phyloP scores from a whole-genome alignment of 2,113 vertebrate species.

The Limanda limanda region DNA sequence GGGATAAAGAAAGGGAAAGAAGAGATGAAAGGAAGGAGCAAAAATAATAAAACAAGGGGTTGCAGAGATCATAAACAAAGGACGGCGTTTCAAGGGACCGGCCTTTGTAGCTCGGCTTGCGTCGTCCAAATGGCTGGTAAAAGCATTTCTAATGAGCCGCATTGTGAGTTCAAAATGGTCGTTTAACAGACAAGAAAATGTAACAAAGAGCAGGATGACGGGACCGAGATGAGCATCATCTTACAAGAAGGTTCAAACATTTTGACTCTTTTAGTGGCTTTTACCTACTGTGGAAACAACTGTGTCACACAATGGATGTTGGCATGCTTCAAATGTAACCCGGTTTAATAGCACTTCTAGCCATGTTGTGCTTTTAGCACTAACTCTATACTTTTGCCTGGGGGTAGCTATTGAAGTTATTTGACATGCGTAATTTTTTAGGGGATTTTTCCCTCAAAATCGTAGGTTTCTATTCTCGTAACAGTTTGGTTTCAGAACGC shows the following conservation, averaged over 20 bases:
- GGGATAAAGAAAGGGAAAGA: constrained; percentile 35
- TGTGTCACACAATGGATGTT: neutral
- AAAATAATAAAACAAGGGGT: constrained; percentile 49
- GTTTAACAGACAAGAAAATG: constrained; percentile 43
- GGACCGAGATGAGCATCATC: neutral
- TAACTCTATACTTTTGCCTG: neutral
- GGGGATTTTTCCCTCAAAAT: too few species aligned
- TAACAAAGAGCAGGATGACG: constrained; percentile 24
- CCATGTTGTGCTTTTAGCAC: neutral
- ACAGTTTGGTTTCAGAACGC: neutral
- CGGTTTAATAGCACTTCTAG: neutral
- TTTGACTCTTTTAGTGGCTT: constrained; percentile 8
- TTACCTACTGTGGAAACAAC: neutral
- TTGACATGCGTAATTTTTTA: too few species aligned
- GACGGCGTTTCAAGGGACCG: constrained; percentile 40
- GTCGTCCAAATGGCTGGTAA: constrained; percentile 64
- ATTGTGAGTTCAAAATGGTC: constrained; percentile 44
- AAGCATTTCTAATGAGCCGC: constrained; percentile 59
- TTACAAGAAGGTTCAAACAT: constrained; percentile 2
- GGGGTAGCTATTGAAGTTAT: neutral
- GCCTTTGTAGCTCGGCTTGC: constrained; percentile 42
- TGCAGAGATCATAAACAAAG: constrained; percentile 65
- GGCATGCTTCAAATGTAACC: neutral
- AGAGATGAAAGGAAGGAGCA: constrained; percentile 63
- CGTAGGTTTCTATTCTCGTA: too few species aligned